Base-by-base conservation (phyloP, 2,113 vertebrate species). In the Monarcha castaneiventris region DNA sequence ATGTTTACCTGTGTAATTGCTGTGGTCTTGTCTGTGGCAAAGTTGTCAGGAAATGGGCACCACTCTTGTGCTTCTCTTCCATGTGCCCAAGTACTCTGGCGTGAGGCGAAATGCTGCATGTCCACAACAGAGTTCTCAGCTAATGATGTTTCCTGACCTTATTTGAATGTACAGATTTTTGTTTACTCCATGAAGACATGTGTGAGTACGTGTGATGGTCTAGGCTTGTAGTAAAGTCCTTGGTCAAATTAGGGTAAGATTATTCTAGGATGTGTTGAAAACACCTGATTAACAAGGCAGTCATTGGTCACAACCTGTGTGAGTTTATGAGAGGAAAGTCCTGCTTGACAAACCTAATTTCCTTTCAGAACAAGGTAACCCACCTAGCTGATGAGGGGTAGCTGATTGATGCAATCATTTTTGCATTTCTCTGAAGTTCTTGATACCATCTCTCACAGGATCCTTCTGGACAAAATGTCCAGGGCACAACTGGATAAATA, bases 51-150 rank as follows among this genome's bases (percentile, higher is more conserved):
- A 78, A 71, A 13, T n/a, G 13, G 48, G 10, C n/a, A 54, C 18
- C 6, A 6, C 9, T 62, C 16, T 48, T 61, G 9, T 44, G 5
- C 37, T 37, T 52, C 18, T 61, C 9, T 46, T 18, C 15, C 19
- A 46, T 0, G 1, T 46, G 29, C 16, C 48, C 29, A 39, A 29
- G 48, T 19, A 29, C 39, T 46, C 15, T 0, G 0, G 19, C 44
- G 22, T 33, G 29, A 46, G 18, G 22, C 22, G 6, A 52, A 11
- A 52, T 33, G 10, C 39, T 69, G 22, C 1, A 0, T 52, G 7
- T 61, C 20, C 39, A 39, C 29, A 39, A 67, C 11, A 30, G 12
- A 20, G 15, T 44, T 23, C 27, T 20, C 29, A 46, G 6, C 11
- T 67, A 58, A 30, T 52, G 29, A 21, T 0, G 0, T 35, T 76